phyloP scores from a whole-genome alignment of 2,797 vertebrate species.

The Schizothorax lantsangensis region DNA sequence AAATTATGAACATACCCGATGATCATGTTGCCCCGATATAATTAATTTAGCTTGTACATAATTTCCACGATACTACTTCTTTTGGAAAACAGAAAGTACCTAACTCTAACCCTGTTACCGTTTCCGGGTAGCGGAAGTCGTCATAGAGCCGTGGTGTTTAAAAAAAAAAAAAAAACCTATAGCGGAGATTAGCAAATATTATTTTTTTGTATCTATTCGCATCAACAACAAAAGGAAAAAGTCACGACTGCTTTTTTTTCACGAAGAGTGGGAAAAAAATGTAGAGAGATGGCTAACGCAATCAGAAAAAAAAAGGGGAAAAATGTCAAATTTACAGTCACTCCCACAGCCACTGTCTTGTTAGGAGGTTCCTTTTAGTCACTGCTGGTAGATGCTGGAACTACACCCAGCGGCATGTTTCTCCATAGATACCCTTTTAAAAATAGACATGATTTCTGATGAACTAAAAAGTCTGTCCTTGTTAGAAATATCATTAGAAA shows the following conservation, averaged over 20 bases:
- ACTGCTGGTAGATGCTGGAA: neutral
- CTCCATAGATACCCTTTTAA: too few species aligned
- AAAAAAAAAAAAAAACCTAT: neutral
- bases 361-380: neutral
- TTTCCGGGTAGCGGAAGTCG: neutral
- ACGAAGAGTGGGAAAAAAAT: neutral
- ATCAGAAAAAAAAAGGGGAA: too few species aligned
- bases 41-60: neutral
- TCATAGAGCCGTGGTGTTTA: neutral
- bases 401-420: neutral
- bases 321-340: neutral
- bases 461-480: neutral
- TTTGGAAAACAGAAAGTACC: neutral
- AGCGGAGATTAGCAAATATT: neutral
- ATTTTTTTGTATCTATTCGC: neutral
- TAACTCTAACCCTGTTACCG: too few species aligned
- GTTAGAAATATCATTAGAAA: neutral
- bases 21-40: neutral
- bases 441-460: neutral
- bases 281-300: neutral
- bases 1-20: neutral
- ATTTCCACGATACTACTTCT: neutral
- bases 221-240: neutral
- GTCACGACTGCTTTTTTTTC: neutral
- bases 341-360: neutral